Evolutionary conservation across 2,888 invertebrate genomes (phyloP).

Genomic region (Crematogaster levior): DNA sequence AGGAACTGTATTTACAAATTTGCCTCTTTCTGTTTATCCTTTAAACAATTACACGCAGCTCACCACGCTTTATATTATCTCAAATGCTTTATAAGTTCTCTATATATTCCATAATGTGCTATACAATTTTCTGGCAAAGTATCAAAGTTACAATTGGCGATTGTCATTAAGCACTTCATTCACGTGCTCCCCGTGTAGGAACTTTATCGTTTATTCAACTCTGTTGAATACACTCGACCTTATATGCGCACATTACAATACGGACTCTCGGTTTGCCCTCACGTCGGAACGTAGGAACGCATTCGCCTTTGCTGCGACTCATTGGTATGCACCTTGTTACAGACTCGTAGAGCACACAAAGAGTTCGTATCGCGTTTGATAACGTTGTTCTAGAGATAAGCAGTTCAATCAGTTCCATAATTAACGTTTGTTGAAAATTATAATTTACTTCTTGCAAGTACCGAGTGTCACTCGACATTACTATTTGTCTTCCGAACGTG

Average conservation of each 20-base stretch:
- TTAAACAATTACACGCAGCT: neutral
- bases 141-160: conserved; percentile 27
- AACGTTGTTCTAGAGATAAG: conserved; percentile 19
- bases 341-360: neutral
- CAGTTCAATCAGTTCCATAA: conserved; percentile 17
- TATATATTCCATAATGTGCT: neutral
- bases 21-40: neutral
- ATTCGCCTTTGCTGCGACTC: conserved; percentile 31
- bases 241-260: conserved; percentile 34
- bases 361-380: conserved; percentile 5
- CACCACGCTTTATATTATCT: neutral
- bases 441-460: neutral
- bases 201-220: conserved; percentile 46
- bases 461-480: neutral
- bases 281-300: neutral
- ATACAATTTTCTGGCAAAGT: conserved; percentile 25
- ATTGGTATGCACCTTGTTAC: conserved; percentile 43
- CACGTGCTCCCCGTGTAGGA: neutral
- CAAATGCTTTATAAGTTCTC: neutral
- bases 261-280: conserved; percentile 15
- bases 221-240: conserved; percentile 37
- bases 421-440: neutral
- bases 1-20: neutral
- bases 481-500: neutral
- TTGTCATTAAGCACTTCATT: conserved; percentile 48